A percentile compares a stretch with the other conserved stretches of the same genome.
Conservation (phyloP, 2,113 vertebrate genomes). For the Erpornis zantholeuca region DNA sequence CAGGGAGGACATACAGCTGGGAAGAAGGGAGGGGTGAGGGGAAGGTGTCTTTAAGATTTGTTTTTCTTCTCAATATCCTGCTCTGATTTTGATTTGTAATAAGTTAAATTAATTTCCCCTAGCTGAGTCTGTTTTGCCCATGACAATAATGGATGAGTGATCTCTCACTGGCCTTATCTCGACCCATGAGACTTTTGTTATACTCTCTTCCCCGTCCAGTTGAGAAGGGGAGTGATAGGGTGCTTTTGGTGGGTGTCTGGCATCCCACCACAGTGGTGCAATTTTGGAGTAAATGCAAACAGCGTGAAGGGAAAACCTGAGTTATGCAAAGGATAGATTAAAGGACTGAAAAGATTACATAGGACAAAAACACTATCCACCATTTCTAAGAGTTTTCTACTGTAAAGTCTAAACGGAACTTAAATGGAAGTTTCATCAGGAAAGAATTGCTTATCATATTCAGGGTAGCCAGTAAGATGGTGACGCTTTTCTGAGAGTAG, state of each 20-base stretch:
- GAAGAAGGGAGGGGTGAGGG: not conserved
- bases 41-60: not conserved
- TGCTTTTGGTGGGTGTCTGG: not conserved
- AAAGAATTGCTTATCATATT: not conserved
- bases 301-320: not conserved
- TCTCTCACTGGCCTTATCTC: not conserved
- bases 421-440: not conserved
- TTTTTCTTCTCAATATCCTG: not conserved
- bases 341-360: not conserved
- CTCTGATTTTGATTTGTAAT: not conserved
- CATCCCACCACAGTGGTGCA: not conserved
- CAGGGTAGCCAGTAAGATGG: not conserved
- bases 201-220: not conserved
- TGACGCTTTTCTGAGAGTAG: rapidly evolving
- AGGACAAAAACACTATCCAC: not conserved
- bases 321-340: not conserved
- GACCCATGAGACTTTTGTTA: not conserved
- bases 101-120: not conserved
- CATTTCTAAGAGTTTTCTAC: not conserved
- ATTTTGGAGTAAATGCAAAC: not conserved
- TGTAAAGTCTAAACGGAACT: not conserved
- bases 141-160: not conserved
- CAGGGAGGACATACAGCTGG: not conserved
- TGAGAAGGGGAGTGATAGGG: not conserved
- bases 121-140: not conserved